phyloP scores from a whole-genome alignment of 2,113 vertebrate species.

The Maccullochella peelii region DNA sequence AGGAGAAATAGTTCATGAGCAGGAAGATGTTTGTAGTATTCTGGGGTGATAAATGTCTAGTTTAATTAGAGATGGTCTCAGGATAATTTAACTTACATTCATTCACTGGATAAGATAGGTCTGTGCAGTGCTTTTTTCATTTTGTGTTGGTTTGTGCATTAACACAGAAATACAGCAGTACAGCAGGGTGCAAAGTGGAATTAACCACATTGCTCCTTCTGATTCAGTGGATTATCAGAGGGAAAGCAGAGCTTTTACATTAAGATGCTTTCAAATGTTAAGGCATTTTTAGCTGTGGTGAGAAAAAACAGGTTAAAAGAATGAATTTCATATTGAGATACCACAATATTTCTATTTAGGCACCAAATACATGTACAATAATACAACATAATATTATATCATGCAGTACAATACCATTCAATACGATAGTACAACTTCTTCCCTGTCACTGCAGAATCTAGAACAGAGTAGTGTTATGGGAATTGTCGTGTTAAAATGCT shows the following conservation, averaged over 20 bases:
- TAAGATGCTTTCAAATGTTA: not conserved
- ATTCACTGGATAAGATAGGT: not conserved
- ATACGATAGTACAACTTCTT: too few species aligned
- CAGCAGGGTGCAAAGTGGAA: conserved; percentile 21
- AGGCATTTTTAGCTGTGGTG: not conserved
- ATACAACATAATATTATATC: not conserved
- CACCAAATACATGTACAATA: not conserved
- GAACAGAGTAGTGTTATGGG: not conserved
- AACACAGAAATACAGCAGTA: not conserved
- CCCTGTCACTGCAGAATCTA: not conserved
- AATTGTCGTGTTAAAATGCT: too few species aligned
- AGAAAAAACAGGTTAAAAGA: not conserved
- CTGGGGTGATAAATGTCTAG: not conserved
- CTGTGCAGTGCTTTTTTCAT: not conserved
- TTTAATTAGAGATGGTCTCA: not conserved
- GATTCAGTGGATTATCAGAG: conserved; percentile 24
- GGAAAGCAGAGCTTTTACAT: not conserved
- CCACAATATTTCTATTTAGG: not conserved
- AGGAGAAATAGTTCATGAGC: not conserved
- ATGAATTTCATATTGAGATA: not conserved
- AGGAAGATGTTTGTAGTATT: not conserved
- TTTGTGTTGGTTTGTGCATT: not conserved
- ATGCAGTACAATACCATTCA: not conserved
- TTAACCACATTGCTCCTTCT: conserved; percentile 22
- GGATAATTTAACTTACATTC: not conserved